Evolutionary conservation across 1,140 invertebrate species (phyloP).

Genomic region (Ceratitis capitata): DNA sequence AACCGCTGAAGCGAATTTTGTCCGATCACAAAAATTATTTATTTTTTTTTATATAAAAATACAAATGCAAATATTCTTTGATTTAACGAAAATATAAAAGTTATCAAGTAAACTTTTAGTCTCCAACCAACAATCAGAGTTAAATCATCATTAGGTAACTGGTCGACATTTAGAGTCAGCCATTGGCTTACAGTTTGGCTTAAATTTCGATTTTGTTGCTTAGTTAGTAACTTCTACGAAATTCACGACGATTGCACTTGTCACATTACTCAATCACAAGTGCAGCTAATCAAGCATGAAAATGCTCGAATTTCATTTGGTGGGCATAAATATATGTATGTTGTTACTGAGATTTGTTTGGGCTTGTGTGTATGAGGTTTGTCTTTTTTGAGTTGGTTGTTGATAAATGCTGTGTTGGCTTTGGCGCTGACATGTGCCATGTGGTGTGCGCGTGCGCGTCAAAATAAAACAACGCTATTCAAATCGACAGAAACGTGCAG

Average conservation of each 20-base stretch:
- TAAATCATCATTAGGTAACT: neutral
- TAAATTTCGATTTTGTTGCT: neutral
- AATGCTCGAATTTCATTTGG: neutral
- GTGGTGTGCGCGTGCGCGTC: conserved; percentile 7
- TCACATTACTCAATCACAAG: conserved; percentile 21
- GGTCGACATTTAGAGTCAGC: neutral
- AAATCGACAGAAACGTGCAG: conserved; percentile 8
- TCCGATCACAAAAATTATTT: too few species aligned
- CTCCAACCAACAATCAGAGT: too few species aligned
- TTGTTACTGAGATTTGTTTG: neutral
- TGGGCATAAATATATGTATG: neutral
- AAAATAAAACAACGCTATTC: neutral
- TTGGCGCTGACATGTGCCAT: conserved; percentile 15
- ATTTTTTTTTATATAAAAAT: too few species aligned
- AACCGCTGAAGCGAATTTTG: too few species aligned
- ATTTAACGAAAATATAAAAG: too few species aligned
- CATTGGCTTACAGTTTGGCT: neutral
- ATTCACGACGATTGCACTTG: conserved; percentile 22
- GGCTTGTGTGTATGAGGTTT: too few species aligned
- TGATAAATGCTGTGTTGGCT: too few species aligned
- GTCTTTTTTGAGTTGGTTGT: too few species aligned
- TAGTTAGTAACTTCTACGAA: neutral
- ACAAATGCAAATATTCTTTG: too few species aligned
- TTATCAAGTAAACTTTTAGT: too few species aligned
- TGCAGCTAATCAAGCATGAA: conserved; percentile 24